Evolutionary conservation across 1,140 invertebrate genomes (phyloP), one percentile per base, ranked within the genome.

Genomic region (Drosophila eugracilis): DNA sequence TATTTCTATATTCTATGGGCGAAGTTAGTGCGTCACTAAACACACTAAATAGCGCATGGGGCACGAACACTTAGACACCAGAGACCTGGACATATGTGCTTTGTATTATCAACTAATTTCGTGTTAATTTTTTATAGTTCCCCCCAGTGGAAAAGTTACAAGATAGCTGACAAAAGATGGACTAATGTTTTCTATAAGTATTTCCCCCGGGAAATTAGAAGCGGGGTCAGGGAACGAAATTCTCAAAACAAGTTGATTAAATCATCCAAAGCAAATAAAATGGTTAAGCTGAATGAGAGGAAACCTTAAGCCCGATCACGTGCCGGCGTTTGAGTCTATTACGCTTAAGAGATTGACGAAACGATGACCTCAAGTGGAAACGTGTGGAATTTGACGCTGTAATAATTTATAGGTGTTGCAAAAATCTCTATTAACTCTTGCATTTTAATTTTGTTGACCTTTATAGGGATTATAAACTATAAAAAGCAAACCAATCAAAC

Each of bases 161-260:
- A 26, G 49, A 21, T 6, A 17, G 48, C 49, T 54, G 49, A 54
- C 26, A 65, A 48, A 26, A 48, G 22, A 47, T 26, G 32, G 19
- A 17, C 34, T 30, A 24, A 15, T 42, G 21, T 42, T 66, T 14
- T 34, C 5, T 21, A 17, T 6, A 17, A 10, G 22, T 39, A 37
- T n/a, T 39, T 55, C 34, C 49, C 49, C 17, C 1, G 24, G 17
- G 49, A 57, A 37, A 57, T 30, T 28, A 22, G 7, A 55, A 2
- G 21, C 47, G 14, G 28, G 14, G 15, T 14, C 26, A 15, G 45
- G 14, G 30, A 49, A 52, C 32, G 12, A 32, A 21, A 49, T 10
- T 9, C 15, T 19, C 37, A 41, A 71, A 75, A 74, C 75, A 84
- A 36, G 62, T 75, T 84, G 37, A 86, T 76, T 86, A 63, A 73